Evolutionary conservation across 2,888 invertebrate genomes (phyloP), one percentile per base, ranked within the genome.

Genomic region (Acanthopleura granulata): DNA sequence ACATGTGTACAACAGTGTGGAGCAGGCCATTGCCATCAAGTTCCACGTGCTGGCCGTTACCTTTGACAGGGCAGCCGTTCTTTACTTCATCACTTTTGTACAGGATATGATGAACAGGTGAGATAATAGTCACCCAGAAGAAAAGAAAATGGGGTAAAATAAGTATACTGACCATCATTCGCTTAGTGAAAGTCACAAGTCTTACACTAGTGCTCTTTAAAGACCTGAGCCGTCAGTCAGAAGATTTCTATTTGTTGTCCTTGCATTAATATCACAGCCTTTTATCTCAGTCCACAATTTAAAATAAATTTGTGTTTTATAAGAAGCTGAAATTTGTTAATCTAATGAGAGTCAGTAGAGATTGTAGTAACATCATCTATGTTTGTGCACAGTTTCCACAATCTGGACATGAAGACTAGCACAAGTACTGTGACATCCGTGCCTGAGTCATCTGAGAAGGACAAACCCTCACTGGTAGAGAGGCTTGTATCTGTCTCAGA

Each of bases 1-100:
- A 85, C 93, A 93, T 0, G 94, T 95, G 86, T 96, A 95, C 89
- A 94, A 95, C 88, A 94, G 93, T 85, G 94, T 95, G 62, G 95
- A 95, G 89, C 94, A 95, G 78, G 94, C 94, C 0, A 89, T 95
- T 72, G 94, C 95, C 62, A 91, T 94, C 0, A 95, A 95, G 87
- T 91, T 94, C 72, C 93, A 93, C 62, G 92, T 92, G 49, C 84
- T 94, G 6, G 91, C 93, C 66, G 84, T 95, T n/a, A 91, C 94
- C 51, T 92, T 95, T 72, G 95, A 95, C 87, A 93, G 94, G 76
- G 94, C 94, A 74, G 94, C 95, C 0, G 91, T 95, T 75, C 92
- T 94, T 78, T 94, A 94, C 16, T 91, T 95, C 40, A 92, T 93
- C 82, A 94, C 94, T 87, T 95, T 94, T 83, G 88, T 94, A 15